Evolutionary conservation across 2,113 vertebrate genomes (phyloP), one percentile per base, ranked within the genome.

Genomic region (Megaleporinus macrocephalus): DNA sequence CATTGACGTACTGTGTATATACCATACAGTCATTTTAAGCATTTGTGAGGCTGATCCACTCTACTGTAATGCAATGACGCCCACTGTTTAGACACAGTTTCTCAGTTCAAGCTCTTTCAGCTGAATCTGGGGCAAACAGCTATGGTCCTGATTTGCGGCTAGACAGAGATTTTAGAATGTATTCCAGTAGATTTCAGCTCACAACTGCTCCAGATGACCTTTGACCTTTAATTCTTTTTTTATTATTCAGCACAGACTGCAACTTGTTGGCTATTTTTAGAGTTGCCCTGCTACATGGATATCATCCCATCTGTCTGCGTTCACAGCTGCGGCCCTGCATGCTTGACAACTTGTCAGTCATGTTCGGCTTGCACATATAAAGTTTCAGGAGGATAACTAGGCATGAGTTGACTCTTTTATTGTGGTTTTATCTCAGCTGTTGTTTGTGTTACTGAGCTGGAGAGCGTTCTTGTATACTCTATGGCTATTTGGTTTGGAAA

Each of bases 231-330:
- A 10, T 70, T 22, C n/a, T 26, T 24, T 29, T 70, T 24, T 24
- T 24, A 68, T 36, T 68, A 12, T 12, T 69, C 9, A 41, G 5
- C 18, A 68, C 29, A 36, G 15, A 33, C 20, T 10, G 18, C 18
- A 68, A 68, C 65, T 30, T 68, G 30, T 33, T 68, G 57, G 36
- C 66, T 70, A 68, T 68, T 68, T 68, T 68, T 68, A 68, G 65
- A 36, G 33, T n/a, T 13, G 22, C 13, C 16, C 20, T 44, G 33
- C 66, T 44, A 24, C 10, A n/a, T 41, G 66, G 30, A 69, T 41
- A 36, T 70, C 66, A 4, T 70, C n/a, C 44, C 22, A 44, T 70
- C 18, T 70, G 12, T 70, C 66, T 44, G 33, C 24, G 44, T 41
- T 44, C 36, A 24, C 41, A 44, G 66, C 36, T 44, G 66, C 18